Base-by-base conservation (phyloP, 2,797 vertebrate species). In the Enteromius fasciolatus region DNA sequence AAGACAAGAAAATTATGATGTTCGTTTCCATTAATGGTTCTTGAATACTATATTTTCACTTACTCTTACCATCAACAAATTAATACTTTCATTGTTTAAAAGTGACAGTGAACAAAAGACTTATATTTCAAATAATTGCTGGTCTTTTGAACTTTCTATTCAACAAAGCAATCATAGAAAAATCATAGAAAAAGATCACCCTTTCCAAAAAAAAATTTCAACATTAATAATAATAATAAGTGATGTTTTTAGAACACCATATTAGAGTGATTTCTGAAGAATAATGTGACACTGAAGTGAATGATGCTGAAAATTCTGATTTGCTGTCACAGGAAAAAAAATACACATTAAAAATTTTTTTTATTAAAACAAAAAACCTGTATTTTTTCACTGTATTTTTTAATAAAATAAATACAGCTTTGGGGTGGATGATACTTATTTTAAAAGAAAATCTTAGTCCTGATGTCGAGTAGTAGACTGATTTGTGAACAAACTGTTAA, bases 261-360 rank as follows among this genome's bases (percentile, higher is more conserved):
- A 69, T 46, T 10, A 28, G 23, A 70, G 25, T 70, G 23, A 25
- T 69, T 69, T 69, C 23, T 69, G n/a, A 69, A 69, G n/a, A n/a
- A 68, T 68, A n/a, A 25, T 4, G 7, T 69, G 67, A 14, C 11
- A 41, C 2, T 23, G 10, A 68, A 6, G 33, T 36, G 33, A 36
- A 36, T 36, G 33, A 68, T 23, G 50, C 50, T 54, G 3, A 2
- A 48, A 70, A 48, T 70, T 10, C 6, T 25, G 41, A n/a, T 44
- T 68, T 41, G 20, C 18, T 0, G 23, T 15, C 67, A 48, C 15
- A 72, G 4, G 2, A 72, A 73, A n/a, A 33, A 50, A 44, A 44
- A 72, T 20, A 50, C 7, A 39, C 4, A 39, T 39, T 6, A 39
- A 48, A 12, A 11, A 2, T 25, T 25, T 10, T 70, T n/a, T 46